Base-by-base conservation (phyloP, 2,888 invertebrate species). In the Agrilus mali region DNA sequence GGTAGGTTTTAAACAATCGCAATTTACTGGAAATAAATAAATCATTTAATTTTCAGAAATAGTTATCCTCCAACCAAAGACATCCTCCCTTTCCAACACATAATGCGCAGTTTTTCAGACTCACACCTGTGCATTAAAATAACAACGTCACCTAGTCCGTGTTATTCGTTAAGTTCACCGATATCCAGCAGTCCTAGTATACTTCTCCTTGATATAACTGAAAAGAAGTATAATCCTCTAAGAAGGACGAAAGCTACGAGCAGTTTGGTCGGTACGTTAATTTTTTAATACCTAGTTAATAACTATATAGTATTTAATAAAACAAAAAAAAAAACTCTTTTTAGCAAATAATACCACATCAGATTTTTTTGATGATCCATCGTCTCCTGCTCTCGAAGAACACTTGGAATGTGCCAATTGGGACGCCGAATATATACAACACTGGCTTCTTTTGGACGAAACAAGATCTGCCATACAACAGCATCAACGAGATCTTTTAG, bases 391-490 rank as follows among this genome's bases (percentile, higher is more conserved):
- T 3, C 60, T 69, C 16, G 77, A 77, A 41, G 77, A 78, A 33
- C 68, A 73, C 32, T 68, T 69, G 6, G 76, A 77, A 36, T 73
- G 74, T 36, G 70, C 74, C 0, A 71, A 73, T 49, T 82, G 79
- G 68, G 82, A 84, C 55, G 75, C 78, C 2, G 82, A 82, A 58
- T 83, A 81, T 53, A 78, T 84, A 37, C 82, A 83, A 59, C 82
- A 83, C 57, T 83, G 83, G 82, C 66, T 84, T 41, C 74, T 80
- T 58, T 64, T 83, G 53, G 83, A 83, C 57, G 82, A 83, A 54
- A 79, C 81, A 2, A 70, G 82, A 56, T 78, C 79, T 43, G 77
- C 79, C 4, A 57, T 78, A 31, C 79, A 79, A 54, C 80, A 81
- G 55, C 75, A 80, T 52, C 80, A 81, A 59, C 70, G 80, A 46